Percentiles rank a stretch among this genome's conserved stretches.
Conservation (phyloP, 2,797 vertebrate genomes). For the Danio jaintianensis region DNA sequence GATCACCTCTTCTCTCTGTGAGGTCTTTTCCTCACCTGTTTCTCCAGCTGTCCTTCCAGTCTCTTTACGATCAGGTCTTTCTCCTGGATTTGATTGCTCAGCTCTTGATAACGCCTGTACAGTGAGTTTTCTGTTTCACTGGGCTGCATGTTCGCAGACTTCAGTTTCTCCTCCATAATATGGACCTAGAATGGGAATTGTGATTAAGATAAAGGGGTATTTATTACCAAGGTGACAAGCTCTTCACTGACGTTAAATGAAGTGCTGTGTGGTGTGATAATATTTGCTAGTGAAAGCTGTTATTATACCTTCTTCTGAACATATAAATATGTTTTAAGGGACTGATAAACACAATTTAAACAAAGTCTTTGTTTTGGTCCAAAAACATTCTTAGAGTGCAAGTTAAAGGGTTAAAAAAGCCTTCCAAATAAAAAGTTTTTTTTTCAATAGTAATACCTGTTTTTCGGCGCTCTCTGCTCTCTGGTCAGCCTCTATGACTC, state of each 20-base stretch:
- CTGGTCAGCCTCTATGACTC: slow-evolving; percentile 88
- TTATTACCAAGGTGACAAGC: no score
- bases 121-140: slow-evolving; percentile 81
- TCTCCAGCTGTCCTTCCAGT: slow-evolving; percentile 88
- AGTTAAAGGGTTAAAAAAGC: no score
- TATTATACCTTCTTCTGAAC: neutral
- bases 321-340: no score
- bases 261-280: neutral
- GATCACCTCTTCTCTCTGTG: neutral
- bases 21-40: slow-evolving; percentile 81
- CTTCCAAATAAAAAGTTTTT: neutral
- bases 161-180: slow-evolving; percentile 92
- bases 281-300: neutral
- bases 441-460: slow-evolving; percentile 78
- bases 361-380: no score
- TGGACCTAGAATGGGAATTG: slow-evolving; percentile 77
- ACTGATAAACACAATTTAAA: no score
- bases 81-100: slow-evolving; percentile 81
- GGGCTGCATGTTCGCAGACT: slow-evolving; percentile 83
- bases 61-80: slow-evolving; percentile 85
- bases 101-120: slow-evolving; percentile 85
- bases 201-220: neutral
- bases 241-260: neutral
- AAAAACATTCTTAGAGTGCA: no score
- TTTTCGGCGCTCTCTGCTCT: slow-evolving; percentile 91